Percentiles rank a stretch among this genome's conserved stretches.
Conservation (phyloP, 1,140 invertebrate species). For the Pseudomyrmex gracilis region DNA sequence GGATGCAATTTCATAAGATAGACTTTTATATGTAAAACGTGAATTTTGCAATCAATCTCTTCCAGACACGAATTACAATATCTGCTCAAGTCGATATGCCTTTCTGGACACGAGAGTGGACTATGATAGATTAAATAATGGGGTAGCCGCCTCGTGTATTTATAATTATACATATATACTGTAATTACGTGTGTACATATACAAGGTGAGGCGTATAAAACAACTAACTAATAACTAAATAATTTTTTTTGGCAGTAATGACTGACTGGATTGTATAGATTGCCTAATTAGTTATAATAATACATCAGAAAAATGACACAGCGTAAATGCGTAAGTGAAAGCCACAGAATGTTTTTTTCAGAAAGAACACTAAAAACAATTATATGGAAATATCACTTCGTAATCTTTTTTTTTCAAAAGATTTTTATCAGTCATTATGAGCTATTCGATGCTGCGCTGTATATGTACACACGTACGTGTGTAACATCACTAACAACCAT, state of each 20-base stretch:
- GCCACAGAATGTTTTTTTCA: slow-evolving; percentile 2
- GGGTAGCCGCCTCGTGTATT: slow-evolving; percentile 68
- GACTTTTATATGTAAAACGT: slow-evolving; percentile 59
- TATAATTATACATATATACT: slow-evolving; percentile 59
- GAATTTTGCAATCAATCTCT: slow-evolving; percentile 30
- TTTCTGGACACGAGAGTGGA: slow-evolving; percentile 72
- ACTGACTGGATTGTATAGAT: slow-evolving; percentile 58
- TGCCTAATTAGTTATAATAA: slow-evolving; percentile 27
- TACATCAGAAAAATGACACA: background rate
- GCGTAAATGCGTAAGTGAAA: background rate
- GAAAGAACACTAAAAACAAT: background rate
- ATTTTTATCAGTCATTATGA: no score
- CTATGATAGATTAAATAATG: slow-evolving; percentile 72
- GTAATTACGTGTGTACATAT: slow-evolving; percentile 60
- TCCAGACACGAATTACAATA: slow-evolving; percentile 53
- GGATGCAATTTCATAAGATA: slow-evolving; percentile 37
- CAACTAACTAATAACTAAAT: no score
- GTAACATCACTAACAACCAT: slow-evolving; percentile 63
- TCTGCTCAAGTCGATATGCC: slow-evolving; percentile 68
- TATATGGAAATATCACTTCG: background rate
- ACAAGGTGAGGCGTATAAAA: slow-evolving; percentile 27
- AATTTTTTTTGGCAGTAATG: slow-evolving; percentile 51
- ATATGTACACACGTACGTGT: slow-evolving; percentile 49
- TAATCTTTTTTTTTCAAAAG: no score
- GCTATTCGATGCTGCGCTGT: no score